A percentile compares a stretch with the other conserved stretches of the same genome.
Evolutionary conservation across 2,113 vertebrate genomes (phyloP).

Genomic region (Acanthisitta chloris): DNA sequence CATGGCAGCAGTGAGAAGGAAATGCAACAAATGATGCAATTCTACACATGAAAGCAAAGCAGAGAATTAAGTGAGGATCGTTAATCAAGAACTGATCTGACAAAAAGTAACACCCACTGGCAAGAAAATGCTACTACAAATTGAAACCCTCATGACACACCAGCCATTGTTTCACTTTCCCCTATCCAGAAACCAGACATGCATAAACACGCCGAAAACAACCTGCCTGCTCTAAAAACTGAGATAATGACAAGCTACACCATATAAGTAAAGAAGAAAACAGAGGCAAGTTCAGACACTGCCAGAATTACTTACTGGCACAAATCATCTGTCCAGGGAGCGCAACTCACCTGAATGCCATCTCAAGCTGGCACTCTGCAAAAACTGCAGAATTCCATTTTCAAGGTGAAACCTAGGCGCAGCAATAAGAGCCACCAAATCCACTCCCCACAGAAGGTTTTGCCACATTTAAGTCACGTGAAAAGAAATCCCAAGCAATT

Average conservation of each 20-base stretch:
- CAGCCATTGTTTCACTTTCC: not conserved
- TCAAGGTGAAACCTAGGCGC: accelerated
- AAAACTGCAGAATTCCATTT: not conserved
- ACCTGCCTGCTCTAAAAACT: not conserved
- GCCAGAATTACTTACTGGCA: not conserved
- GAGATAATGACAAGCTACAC: not conserved
- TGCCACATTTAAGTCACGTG: not conserved
- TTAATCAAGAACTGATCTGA: not conserved
- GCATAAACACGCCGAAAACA: not conserved
- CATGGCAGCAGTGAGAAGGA: not conserved
- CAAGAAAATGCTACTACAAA: not conserved
- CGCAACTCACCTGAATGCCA: not conserved
- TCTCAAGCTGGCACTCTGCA: not conserved
- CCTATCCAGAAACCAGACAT: not conserved
- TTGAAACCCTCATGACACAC: not conserved
- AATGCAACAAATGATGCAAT: not conserved
- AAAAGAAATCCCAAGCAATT: not conserved
- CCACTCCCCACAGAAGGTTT: not conserved
- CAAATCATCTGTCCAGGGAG: not conserved
- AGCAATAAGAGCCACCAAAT: not conserved
- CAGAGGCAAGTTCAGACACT: not conserved
- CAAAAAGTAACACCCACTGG: not conserved
- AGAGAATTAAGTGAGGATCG: accelerated
- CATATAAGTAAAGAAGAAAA: not conserved
- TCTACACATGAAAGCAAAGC: not conserved